Conservation (phyloP, 2,888 invertebrate species). For the Scaptodrosophila latifasciaeformis region DNA sequence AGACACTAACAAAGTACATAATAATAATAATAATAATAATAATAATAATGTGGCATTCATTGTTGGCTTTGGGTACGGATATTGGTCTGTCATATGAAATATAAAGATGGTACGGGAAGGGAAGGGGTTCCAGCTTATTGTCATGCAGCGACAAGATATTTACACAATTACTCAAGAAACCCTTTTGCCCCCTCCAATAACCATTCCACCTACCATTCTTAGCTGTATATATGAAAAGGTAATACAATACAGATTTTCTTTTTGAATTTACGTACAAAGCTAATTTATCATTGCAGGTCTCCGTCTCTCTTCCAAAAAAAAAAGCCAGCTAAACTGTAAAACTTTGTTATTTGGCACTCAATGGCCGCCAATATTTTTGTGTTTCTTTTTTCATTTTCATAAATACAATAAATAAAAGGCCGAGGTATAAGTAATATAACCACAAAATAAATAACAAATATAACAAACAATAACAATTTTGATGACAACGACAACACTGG, state of each 20-base stretch:
- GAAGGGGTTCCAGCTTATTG: constrained; percentile 42
- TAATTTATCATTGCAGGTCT: constrained; percentile 51
- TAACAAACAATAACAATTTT: constrained; percentile 43
- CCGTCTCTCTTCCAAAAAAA: constrained; percentile 27
- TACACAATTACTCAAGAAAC: constrained; percentile 60
- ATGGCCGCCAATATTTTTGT: constrained; percentile 59
- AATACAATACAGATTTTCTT: constrained; percentile 53
- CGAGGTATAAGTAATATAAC: constrained; percentile 56
- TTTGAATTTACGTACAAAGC: constrained; percentile 63
- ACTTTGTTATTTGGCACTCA: constrained; percentile 36
- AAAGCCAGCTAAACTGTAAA: constrained; percentile 44
- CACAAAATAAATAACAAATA: constrained; percentile 67
- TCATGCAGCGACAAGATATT: constrained; percentile 62
- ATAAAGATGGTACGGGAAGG: background rate
- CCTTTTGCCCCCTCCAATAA: background rate
- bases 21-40: constrained; percentile 57
- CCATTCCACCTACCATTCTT: background rate
- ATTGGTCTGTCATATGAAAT: too few relatives aligned
- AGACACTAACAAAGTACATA: constrained; percentile 57
- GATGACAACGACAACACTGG: constrained; percentile 25
- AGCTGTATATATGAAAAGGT: too few relatives aligned
- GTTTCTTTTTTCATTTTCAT: too few relatives aligned
- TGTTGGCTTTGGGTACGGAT: constrained; percentile 5
- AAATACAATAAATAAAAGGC: constrained; percentile 43
- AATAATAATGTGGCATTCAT: constrained; percentile 59